Conservation (phyloP, 1,140 invertebrate genomes). For the Zaprionus vittiger region DNA sequence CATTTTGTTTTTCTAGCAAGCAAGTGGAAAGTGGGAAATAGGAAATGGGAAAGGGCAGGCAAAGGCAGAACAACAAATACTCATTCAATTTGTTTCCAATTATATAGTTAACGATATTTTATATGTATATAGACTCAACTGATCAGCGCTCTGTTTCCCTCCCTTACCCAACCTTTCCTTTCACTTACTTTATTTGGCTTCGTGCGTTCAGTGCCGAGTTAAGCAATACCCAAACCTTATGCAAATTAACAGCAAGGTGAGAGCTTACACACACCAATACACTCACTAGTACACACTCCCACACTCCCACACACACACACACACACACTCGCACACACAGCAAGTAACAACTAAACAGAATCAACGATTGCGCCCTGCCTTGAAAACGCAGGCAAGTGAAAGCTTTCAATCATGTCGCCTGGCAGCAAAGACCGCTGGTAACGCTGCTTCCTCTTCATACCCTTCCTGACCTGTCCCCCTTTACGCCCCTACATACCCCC, state of each 20-base stretch:
- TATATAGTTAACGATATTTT: not conserved
- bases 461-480: not conserved
- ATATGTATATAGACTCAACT: not conserved
- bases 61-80: not conserved
- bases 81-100: not conserved
- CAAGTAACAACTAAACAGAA: constrained; percentile 9
- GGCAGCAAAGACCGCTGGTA: constrained; percentile 14
- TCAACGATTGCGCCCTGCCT: constrained; percentile 52
- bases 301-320: constrained; percentile 3
- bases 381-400: constrained; percentile 77
- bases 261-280: not conserved
- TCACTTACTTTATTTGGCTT: constrained; percentile 35
- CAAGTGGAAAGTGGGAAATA: not conserved
- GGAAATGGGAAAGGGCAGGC: not conserved
- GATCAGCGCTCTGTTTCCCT: no score
- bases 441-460: constrained; percentile 13
- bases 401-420: constrained; percentile 75
- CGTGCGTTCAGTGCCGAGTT: constrained; percentile 5
- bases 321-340: not conserved
- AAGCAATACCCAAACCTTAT: constrained; percentile 41
- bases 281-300: not conserved
- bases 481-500: not conserved
- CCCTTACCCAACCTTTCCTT: not conserved
- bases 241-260: constrained; percentile 54
- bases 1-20: not conserved